phyloP scores from a whole-genome alignment of 2,113 vertebrate genomes.

The Ciconia boyciana region DNA sequence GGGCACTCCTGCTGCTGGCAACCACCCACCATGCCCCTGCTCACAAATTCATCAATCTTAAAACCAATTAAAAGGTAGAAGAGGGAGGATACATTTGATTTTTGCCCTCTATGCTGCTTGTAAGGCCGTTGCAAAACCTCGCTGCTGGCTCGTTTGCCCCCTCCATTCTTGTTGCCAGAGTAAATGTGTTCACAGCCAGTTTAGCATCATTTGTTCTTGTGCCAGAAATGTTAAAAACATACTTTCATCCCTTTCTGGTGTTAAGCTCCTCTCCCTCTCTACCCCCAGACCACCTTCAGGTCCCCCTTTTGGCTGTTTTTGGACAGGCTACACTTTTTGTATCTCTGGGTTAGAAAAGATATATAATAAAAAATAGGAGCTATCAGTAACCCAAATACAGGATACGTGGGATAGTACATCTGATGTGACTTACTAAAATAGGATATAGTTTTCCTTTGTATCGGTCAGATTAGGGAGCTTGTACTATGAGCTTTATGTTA shows the following conservation, averaged over 20 bases:
- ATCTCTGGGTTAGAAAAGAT: background rate
- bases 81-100: background rate
- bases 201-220: background rate
- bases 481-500: background rate
- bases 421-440: background rate
- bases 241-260: background rate
- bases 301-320: background rate
- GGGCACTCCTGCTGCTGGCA: background rate
- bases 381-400: background rate
- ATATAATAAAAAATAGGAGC: accelerated
- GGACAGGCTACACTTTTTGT: background rate
- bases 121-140: background rate
- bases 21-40: background rate
- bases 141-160: background rate
- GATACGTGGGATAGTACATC: background rate
- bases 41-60: background rate
- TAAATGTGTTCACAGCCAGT: background rate
- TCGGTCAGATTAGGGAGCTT: background rate
- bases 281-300: background rate
- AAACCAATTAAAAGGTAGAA: background rate
- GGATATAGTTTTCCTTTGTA: accelerated
- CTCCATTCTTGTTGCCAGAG: background rate
- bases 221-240: background rate
- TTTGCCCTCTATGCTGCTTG: accelerated
- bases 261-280: background rate